These are phyloP conservation scores for Oxytorus armatus DNA, from an alignment of 2,888 invertebrate species.

Conservation along the genomic window DNA sequence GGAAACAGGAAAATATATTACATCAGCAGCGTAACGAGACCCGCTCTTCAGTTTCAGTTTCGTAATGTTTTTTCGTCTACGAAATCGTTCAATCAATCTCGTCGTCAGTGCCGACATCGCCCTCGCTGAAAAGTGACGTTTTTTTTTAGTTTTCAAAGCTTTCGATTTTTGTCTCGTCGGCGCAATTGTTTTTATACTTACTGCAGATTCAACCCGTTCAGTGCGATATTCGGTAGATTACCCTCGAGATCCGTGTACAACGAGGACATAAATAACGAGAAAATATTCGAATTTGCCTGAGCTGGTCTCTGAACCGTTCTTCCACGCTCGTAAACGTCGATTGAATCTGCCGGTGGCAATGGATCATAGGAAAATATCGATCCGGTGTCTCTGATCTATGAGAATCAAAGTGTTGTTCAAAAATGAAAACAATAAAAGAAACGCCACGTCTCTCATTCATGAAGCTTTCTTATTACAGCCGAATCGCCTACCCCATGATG, in stretches of 20 bases:
- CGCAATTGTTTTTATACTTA: constrained; percentile 65
- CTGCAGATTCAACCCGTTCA: constrained; percentile 72
- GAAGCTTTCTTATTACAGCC: neutral
- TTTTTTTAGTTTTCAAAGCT: neutral
- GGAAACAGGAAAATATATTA: constrained; percentile 32
- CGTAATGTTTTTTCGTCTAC: neutral
- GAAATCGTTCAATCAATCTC: constrained; percentile 64
- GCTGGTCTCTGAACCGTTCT: constrained; percentile 76
- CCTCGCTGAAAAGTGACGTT: constrained; percentile 69
- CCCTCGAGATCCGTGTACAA: constrained; percentile 89
- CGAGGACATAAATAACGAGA: constrained; percentile 87
- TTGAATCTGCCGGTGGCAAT: constrained; percentile 90
- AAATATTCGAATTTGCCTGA: constrained; percentile 77
- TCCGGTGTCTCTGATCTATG: constrained; percentile 84
- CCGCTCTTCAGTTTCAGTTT: neutral
- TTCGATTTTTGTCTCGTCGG: neutral
- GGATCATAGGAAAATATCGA: constrained; percentile 92
- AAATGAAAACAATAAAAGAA: neutral
- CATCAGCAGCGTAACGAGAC: neutral
- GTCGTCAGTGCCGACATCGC: constrained; percentile 56
- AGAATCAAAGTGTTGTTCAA: neutral
- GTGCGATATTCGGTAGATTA: constrained; percentile 64
- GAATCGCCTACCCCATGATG: constrained; percentile 86
- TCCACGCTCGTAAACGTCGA: constrained; percentile 89
- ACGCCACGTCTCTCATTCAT: no score